Conservation (phyloP, 2,888 invertebrate species). For the Hirudinaria manillensis region DNA sequence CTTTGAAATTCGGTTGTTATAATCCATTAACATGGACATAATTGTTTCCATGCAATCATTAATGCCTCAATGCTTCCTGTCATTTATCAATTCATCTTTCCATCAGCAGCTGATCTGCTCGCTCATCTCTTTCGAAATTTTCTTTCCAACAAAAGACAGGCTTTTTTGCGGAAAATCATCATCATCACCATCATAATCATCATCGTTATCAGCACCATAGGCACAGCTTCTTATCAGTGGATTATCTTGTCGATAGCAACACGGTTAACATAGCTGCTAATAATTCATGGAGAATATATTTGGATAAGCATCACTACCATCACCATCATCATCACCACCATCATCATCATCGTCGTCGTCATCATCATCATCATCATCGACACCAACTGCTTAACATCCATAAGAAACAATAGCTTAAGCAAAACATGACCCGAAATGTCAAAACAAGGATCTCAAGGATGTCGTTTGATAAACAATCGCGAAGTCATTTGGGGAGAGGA, state of each 20-base stretch:
- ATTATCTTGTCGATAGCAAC: no score
- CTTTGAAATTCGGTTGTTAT: no score
- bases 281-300: not conserved
- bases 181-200: slow-evolving; percentile 29
- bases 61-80: no score
- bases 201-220: not conserved
- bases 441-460: no score
- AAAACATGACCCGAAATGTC: no score
- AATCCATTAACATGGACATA: no score
- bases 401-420: not conserved
- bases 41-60: no score
- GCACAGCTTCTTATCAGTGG: not conserved
- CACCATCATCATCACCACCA: not conserved
- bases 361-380: slow-evolving; percentile 19
- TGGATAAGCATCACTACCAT: not conserved
- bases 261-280: not conserved
- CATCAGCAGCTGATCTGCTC: no score
- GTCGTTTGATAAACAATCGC: not conserved
- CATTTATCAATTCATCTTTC: no score
- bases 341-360: slow-evolving; percentile 10
- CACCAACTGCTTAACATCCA: slow-evolving; percentile 7
- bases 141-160: no score
- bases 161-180: slow-evolving; percentile 4
- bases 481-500: not conserved
- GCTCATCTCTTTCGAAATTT: no score